These are phyloP conservation scores for Drosophila robusta DNA, from an alignment of 2,888 invertebrate species.

Conservation along the genomic window DNA sequence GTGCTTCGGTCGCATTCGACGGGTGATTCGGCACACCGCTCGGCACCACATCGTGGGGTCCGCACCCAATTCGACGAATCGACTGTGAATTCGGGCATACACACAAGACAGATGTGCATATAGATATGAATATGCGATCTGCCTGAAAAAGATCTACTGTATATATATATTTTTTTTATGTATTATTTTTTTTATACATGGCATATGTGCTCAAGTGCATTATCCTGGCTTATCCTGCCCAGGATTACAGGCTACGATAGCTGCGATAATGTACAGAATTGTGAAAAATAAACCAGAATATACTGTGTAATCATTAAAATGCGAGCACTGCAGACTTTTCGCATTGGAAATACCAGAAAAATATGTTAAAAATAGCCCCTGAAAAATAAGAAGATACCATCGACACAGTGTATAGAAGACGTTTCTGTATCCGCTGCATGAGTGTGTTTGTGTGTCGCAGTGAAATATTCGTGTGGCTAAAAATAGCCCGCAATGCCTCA, in stretches of 20 bases:
- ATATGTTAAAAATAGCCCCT: constrained; percentile 77
- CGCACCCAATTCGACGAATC: constrained; percentile 77
- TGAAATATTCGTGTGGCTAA: constrained; percentile 67
- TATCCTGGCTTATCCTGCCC: constrained; percentile 58
- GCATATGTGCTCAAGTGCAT: constrained; percentile 39
- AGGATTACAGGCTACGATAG: constrained; percentile 51
- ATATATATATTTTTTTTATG: constrained; percentile 41
- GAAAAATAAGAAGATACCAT: constrained; percentile 83
- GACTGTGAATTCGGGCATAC: constrained; percentile 74
- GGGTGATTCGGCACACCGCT: constrained; percentile 51
- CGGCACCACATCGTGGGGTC: constrained; percentile 65
- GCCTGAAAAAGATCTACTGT: constrained; percentile 32
- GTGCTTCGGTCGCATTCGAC: constrained; percentile 56
- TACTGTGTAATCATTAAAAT: constrained; percentile 11
- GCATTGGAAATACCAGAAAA: constrained; percentile 55
- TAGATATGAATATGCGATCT: constrained; percentile 53
- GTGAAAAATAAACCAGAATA: constrained; percentile 15
- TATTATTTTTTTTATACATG: constrained; percentile 37
- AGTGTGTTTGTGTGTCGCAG: constrained; percentile 68
- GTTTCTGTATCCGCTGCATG: constrained; percentile 34
- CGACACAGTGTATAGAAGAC: constrained; percentile 40
- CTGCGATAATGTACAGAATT: constrained; percentile 40
- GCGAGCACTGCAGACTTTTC: constrained; percentile 44
- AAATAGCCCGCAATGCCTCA: constrained; percentile 69
- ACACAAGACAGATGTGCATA: constrained; percentile 51